phyloP scores from a whole-genome alignment of 2,797 vertebrate genomes.

The Sphenodon punctatus region DNA sequence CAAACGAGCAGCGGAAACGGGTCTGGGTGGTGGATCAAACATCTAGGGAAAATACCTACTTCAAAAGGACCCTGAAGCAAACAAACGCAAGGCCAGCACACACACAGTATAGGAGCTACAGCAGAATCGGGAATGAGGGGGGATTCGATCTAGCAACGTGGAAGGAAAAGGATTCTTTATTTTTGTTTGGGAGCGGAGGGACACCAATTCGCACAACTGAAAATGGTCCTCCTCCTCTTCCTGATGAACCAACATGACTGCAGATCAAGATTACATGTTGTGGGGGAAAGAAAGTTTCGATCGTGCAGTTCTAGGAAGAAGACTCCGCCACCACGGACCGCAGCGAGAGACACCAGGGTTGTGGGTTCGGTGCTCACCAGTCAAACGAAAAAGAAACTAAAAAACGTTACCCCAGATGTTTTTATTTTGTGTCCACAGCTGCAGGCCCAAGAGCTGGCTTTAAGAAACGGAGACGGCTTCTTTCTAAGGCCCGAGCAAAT shows the following conservation, averaged over 20 bases:
- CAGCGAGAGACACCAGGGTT: too few relatives aligned
- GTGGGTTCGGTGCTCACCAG: too few relatives aligned
- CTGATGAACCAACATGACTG: background rate
- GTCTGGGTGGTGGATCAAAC: background rate
- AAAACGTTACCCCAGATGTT: too few relatives aligned
- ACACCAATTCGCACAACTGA: too few relatives aligned
- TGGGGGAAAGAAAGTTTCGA: background rate
- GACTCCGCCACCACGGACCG: background rate
- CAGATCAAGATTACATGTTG: background rate
- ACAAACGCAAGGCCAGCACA: background rate
- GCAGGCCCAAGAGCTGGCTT: background rate
- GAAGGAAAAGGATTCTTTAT: background rate
- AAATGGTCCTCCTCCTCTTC: too few relatives aligned
- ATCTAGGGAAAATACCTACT: background rate
- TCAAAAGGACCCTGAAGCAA: background rate
- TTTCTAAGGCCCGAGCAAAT: background rate
- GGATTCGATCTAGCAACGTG: background rate
- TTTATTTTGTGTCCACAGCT: background rate
- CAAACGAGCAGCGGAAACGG: background rate
- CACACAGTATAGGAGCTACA: background rate
- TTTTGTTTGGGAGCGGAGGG: too few relatives aligned
- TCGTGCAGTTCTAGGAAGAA: background rate
- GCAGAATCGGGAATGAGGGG: background rate
- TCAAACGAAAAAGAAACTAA: too few relatives aligned
- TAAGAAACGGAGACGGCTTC: background rate